A percentile compares a stretch with the other conserved stretches of the same genome.
Evolutionary conservation across 2,888 invertebrate genomes (phyloP).

Genomic region (Cheilosia urbana): DNA sequence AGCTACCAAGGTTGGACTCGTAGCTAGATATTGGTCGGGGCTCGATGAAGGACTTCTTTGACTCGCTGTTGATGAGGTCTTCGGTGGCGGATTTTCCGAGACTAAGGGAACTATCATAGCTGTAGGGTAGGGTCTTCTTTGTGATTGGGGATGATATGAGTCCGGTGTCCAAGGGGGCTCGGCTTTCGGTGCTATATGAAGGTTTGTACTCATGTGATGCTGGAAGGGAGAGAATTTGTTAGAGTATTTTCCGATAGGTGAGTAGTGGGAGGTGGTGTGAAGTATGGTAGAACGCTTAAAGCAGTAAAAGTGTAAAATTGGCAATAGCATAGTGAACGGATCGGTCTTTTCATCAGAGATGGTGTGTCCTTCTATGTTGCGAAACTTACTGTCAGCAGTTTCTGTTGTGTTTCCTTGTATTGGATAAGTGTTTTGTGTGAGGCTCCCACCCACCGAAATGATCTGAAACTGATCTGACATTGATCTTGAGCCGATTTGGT

Average conservation of each 20-base stretch:
- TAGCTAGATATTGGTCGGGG: constrained; percentile 66
- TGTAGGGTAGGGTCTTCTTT: constrained; percentile 77
- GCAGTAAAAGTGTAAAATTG: background rate
- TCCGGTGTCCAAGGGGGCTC: constrained; percentile 78
- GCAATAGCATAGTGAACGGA: no score
- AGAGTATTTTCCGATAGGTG: background rate
- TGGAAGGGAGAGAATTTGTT: constrained; percentile 63
- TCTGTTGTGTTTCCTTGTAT: no score
- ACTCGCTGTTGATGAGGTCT: constrained; percentile 76
- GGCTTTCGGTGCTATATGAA: constrained; percentile 81
- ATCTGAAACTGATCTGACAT: no score
- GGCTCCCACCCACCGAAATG: no score
- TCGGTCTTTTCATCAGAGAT: no score
- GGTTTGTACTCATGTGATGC: constrained; percentile 83
- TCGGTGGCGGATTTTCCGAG: constrained; percentile 72
- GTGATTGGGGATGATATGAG: constrained; percentile 64
- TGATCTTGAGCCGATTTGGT: no score
- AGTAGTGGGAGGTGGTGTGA: background rate
- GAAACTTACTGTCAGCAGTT: no score
- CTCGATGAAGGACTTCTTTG: constrained; percentile 73
- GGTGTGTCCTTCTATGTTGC: no score
- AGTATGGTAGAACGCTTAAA: background rate
- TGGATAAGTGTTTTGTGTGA: no score
- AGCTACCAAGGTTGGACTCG: constrained; percentile 70
- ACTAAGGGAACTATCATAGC: constrained; percentile 75